Base-by-base conservation (phyloP, 2,888 invertebrate genomes). In the Eledona agricola region DNA sequence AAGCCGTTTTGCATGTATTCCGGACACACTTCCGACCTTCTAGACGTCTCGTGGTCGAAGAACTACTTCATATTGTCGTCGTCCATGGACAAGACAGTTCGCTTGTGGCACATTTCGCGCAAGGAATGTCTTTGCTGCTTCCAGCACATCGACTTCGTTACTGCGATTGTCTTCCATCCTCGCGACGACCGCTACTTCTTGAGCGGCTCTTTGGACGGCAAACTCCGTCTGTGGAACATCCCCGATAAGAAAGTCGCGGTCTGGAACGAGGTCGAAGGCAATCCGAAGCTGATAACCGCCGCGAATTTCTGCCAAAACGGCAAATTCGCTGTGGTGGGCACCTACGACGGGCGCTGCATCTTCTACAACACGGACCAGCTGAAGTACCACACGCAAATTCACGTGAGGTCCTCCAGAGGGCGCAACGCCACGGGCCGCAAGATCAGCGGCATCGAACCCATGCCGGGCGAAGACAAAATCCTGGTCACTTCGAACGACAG, bases 1-100 rank as follows among this genome's bases (percentile, higher is more conserved):
- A 85, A 87, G 68, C 95, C 96, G 1, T 94, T 97, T 77, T 93
- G 93, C 78, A 88, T 89, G 0, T 97, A 96, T 76, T 83, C 88
- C 5, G 98, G 97, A 0, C 99, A 99, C 75, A 93, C 94, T 0
- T 96, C 97, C 1, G 98, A 98, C 77, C 80, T 99, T 1, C 81
- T 99, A 0, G 99, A 99, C 77, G 89, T 99, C 0, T 93, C 96
- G 3, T 99, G 98, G 99, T 98, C 97, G 0, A 99, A 97, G 80
- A 97, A 96, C 78, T 96, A 96, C 76, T 98, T 98, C 72, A 87
- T 98, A 38, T 78, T 98, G n/a, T 96, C 96, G 0, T 95, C 96
- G 19, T 96, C 96, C 1, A 97, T 97, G 96, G 97, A 98, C 74
- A 96, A 97, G 75, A 99, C 98, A 0, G 98, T 98, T 1, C 81